A percentile compares a stretch with the other conserved stretches of the same genome.
Conservation (phyloP, 2,888 invertebrate genomes). For the Busseola fusca region DNA sequence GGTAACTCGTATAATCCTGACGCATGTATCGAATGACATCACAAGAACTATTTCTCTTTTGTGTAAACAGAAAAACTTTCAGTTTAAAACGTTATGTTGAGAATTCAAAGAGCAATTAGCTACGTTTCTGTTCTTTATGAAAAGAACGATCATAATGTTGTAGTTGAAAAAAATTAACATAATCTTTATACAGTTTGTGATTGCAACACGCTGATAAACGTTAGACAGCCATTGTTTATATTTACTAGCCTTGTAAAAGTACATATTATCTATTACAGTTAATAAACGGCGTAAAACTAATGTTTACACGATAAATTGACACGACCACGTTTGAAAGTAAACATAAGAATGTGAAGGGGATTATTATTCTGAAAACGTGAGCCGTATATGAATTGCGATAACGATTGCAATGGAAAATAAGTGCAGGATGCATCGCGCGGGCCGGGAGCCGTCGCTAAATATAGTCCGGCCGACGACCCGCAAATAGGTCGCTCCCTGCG, state of each 20-base stretch:
- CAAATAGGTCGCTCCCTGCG: conserved; percentile 81
- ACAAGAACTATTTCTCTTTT: conserved; percentile 18
- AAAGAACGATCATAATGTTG: neutral
- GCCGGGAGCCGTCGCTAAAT: conserved; percentile 77
- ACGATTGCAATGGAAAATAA: conserved; percentile 77
- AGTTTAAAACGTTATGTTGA: neutral
- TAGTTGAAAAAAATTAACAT: conserved; percentile 32
- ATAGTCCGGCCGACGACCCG: conserved; percentile 84
- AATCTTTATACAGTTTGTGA: conserved; percentile 32
- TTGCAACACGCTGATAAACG: conserved; percentile 51
- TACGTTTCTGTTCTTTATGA: neutral
- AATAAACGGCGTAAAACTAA: conserved; percentile 52
- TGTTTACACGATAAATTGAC: conserved; percentile 56
- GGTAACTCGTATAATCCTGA: too few species aligned
- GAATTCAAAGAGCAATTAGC: neutral
- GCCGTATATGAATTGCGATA: conserved; percentile 63
- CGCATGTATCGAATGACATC: conserved; percentile 11
- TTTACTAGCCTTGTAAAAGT: conserved; percentile 60
- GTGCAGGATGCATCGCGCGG: conserved; percentile 77
- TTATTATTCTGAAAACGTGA: conserved; percentile 63
- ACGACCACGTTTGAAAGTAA: conserved; percentile 55
- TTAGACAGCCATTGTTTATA: conserved; percentile 51
- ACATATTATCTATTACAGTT: conserved; percentile 62
- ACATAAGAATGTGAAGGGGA: conserved; percentile 57
- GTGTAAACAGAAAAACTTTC: conserved; percentile 8